Base-by-base conservation (phyloP, 2,888 invertebrate species). In the Syrphus vitripennis region DNA sequence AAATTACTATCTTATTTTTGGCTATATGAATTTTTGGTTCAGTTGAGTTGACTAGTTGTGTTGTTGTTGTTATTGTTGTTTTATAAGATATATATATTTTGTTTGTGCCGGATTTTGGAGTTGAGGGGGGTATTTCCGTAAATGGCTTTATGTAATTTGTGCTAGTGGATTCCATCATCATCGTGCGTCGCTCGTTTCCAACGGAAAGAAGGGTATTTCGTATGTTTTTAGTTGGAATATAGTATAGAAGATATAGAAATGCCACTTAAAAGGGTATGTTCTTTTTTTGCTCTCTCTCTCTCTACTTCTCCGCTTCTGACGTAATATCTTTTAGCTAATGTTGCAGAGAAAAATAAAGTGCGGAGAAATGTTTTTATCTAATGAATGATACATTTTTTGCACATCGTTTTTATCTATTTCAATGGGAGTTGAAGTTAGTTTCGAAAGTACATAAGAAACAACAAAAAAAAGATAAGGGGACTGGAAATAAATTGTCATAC, bases 1-100 rank as follows among this genome's bases (percentile, higher is more conserved):
- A 88, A 88, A 88, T 88, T 87, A 86, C 86, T 86, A 86, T 86
- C 86, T 86, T 86, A 82, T 86, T 86, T 86, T 82, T 74, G 86
- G 82, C 55, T 74, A 72, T 77, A 84, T 76, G 76, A 84, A 81
- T 65, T 63, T 84, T 63, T 84, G 61, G 14, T 29, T 45, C 53
- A 53, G 29, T 50, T 50, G 50, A 50, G 24, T 42, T 12, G n/a
- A n/a, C n/a, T 55, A 45, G 55, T 45, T 40, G 55, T 4, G 34
- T 61, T 71, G 55, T 67, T 53, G 9, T 31, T 42, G 57, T 50
- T 50, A 14, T 29, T 29, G 5, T 42, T 16, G 16, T 57, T 31
- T 31, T n/a, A n/a, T n/a, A n/a, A n/a, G n/a, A 10, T 55, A 4
- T 55, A 5, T 34, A 5, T 61, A 1, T 40, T 12, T 1, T 34